Base-by-base conservation (phyloP, 2,888 invertebrate species). In the Eupithecia pulchellata region DNA sequence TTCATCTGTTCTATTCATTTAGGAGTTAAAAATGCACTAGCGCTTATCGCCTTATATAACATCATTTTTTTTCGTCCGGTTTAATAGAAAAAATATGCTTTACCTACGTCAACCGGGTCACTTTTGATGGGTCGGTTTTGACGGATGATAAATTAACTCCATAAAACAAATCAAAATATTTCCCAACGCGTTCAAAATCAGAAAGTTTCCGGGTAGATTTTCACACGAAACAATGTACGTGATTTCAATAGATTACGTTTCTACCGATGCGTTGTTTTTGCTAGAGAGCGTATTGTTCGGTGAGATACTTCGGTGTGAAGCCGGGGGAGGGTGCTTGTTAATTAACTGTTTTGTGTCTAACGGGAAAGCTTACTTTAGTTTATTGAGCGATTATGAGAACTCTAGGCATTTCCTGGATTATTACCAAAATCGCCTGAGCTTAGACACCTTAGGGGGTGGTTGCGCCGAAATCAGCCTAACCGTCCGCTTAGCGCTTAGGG, bases 151-250 rank as follows among this genome's bases (percentile, higher is more conserved):
- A 61, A 60, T n/a, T 60, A 60, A n/a, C 2, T n/a, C 25, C 6
- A 32, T 36, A 27, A 42, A 27, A 63, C 63, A 71, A 69, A 65
- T 68, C 61, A 47, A 60, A 79, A 78, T 29, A 42, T 78, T 80
- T 79, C 76, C 74, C 76, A 77, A 78, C 77, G 65, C 79, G 78
- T 76, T 75, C 70, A 74, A 73, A 78, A 78, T 74, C 72, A 71
- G 89, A 89, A 89, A 89, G 88, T 87, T 87, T 89, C 89, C 88
- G 87, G 86, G 84, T 85, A 81, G 75, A 71, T 71, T 71, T 84
- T 85, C 87, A 81, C 88, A 86, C 78, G 78, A 62, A 82, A 88
- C 88, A 89, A 89, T 88, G 85, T 80, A 81, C 81, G 84, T 83
- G 82, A 84, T 83, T 81, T 79, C 72, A 75, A 73, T 77, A 77